Evolutionary conservation across 2,797 vertebrate species (phyloP).

Genomic region (Ataeniobius toweri): DNA sequence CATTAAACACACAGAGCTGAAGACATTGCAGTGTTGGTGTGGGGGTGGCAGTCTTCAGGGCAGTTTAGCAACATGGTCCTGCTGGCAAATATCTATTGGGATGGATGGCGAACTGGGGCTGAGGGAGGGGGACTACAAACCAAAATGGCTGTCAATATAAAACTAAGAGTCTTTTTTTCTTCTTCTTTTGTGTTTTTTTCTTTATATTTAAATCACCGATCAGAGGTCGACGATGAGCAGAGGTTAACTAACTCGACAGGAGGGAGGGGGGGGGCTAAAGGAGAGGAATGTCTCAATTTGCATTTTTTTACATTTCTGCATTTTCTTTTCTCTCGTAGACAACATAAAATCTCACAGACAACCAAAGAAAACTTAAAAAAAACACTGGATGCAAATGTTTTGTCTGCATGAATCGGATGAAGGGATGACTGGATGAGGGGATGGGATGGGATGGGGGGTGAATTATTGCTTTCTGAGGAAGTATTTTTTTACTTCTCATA

Average conservation of each 20-base stretch:
- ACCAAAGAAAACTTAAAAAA: conserved; percentile 75
- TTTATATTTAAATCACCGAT: conserved; percentile 51
- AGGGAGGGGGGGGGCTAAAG: conserved; percentile 35
- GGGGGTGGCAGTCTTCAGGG: conserved; percentile 71
- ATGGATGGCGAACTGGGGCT: background rate
- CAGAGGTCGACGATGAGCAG: conserved; percentile 48
- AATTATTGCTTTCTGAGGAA: conserved; percentile 86
- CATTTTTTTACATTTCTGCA: conserved; percentile 44
- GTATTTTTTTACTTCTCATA: conserved; percentile 58
- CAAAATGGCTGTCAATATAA: conserved; percentile 80
- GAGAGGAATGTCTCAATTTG: conserved; percentile 66
- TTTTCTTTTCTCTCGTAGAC: conserved; percentile 73
- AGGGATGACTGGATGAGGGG: background rate
- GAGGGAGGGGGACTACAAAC: conserved; percentile 68
- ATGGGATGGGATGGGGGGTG: conserved; percentile 43
- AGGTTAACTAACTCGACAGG: conserved; percentile 58
- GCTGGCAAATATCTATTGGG: conserved; percentile 77
- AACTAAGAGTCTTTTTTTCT: conserved; percentile 81
- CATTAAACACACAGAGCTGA: conserved; percentile 81
- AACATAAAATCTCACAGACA: conserved; percentile 85
- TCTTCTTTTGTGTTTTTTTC: conserved; percentile 17
- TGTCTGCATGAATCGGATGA: conserved; percentile 22
- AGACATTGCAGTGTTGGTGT: conserved; percentile 77
- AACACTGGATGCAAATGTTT: conserved; percentile 36
- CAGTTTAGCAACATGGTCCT: conserved; percentile 77